These are phyloP conservation scores for Coleophora deauratella DNA, from an alignment of 2,888 invertebrate species.

Conservation along the genomic window DNA sequence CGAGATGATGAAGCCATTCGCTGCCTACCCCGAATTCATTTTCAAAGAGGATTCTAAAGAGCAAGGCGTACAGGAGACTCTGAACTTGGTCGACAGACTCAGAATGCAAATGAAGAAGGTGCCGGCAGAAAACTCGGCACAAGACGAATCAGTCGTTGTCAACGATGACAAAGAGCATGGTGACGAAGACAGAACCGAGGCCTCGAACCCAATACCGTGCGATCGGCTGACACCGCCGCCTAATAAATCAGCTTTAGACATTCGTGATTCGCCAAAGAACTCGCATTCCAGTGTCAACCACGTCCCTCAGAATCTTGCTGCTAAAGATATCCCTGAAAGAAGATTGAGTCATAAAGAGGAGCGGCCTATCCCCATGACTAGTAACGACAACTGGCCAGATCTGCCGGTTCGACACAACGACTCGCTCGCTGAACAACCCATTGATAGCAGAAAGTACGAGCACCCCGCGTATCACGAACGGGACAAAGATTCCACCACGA, in stretches of 20 bases:
- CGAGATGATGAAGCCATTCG: constrained; percentile 78
- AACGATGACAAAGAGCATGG: constrained; percentile 35
- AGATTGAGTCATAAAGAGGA: constrained; percentile 26
- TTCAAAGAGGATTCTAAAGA: constrained; percentile 87
- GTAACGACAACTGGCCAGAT: constrained; percentile 46
- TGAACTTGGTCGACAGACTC: constrained; percentile 88
- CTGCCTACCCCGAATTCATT: constrained; percentile 77
- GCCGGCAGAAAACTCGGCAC: constrained; percentile 56
- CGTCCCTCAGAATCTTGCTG: constrained; percentile 18
- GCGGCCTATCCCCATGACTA: constrained; percentile 34
- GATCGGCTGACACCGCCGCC: constrained; percentile 29
- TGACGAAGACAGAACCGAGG: constrained; percentile 25
- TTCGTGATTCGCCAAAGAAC: constrained; percentile 22
- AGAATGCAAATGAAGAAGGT: constrained; percentile 83
- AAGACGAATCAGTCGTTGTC: constrained; percentile 37
- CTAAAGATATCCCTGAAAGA: constrained; percentile 23
- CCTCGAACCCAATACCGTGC: constrained; percentile 29
- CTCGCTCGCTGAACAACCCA: constrained; percentile 28
- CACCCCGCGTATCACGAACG: constrained; percentile 41
- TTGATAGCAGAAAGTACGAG: constrained; percentile 39
- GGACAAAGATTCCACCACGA: constrained; percentile 38
- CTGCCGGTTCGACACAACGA: constrained; percentile 29
- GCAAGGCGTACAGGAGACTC: constrained; percentile 84
- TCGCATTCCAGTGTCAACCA: constrained; percentile 27
- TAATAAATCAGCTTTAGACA: constrained; percentile 24